These are phyloP conservation scores for Campaea margaritaria DNA, from an alignment of 2,888 invertebrate genomes.

Conservation along the genomic window DNA sequence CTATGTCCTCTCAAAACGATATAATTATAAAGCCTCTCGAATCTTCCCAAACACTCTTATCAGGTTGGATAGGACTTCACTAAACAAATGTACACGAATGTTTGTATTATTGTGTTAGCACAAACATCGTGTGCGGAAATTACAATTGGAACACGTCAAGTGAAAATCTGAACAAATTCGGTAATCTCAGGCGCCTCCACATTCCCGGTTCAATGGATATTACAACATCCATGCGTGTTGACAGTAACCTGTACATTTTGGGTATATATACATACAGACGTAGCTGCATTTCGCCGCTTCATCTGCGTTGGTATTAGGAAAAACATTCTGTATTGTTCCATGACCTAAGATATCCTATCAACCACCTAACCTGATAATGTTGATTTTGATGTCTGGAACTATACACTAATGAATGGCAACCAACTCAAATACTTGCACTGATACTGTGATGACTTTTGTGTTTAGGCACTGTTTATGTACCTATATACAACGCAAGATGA, in stretches of 20 bases:
- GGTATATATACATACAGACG: background rate
- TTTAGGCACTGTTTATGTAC: no score
- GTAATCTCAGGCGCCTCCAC: slow-evolving; percentile 12
- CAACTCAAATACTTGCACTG: no score
- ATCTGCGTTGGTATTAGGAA: no score
- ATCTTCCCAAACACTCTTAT: slow-evolving; percentile 1
- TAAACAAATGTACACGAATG: slow-evolving; percentile 20
- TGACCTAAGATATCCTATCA: no score
- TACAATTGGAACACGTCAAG: slow-evolving; percentile 26
- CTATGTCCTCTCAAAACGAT: background rate
- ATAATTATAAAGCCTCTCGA: background rate
- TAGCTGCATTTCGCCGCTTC: no score
- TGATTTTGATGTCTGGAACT: no score
- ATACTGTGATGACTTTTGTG: no score
- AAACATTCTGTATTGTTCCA: no score
- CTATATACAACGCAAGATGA: no score
- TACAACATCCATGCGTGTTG: background rate
- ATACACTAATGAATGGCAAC: no score
- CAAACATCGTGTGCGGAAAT: slow-evolving; percentile 30
- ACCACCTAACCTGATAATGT: no score
- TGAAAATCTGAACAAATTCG: slow-evolving; percentile 26
- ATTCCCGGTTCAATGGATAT: slow-evolving; percentile 6
- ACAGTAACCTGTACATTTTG: slow-evolving; percentile 8
- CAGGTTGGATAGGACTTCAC: background rate
- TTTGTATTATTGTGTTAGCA: slow-evolving; percentile 20